Conservation (phyloP, 2,888 invertebrate species). For the Cantharis flavilabris region DNA sequence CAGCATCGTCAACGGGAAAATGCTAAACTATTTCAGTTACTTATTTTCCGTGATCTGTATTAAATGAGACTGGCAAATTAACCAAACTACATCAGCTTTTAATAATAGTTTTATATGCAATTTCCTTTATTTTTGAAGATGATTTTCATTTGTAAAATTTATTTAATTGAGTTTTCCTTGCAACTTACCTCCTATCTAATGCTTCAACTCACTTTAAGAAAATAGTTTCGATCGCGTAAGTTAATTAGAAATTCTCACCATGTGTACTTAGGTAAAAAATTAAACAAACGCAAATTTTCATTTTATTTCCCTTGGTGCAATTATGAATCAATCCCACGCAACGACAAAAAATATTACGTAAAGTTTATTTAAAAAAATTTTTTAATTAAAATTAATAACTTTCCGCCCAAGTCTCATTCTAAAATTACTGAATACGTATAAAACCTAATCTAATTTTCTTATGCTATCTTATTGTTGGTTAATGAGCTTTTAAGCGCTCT, state of each 20-base stretch:
- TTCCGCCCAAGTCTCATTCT: background rate
- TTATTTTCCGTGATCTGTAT: conserved; percentile 24
- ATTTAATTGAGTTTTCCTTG: background rate
- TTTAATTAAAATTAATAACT: background rate
- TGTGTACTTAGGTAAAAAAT: background rate
- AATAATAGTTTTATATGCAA: conserved; percentile 10
- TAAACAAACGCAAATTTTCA: background rate
- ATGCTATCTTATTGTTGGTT: conserved; percentile 11
- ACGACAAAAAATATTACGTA: background rate
- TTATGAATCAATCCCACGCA: background rate
- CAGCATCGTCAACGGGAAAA: conserved; percentile 38
- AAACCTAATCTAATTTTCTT: background rate
- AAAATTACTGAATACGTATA: background rate
- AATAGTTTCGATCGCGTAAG: background rate
- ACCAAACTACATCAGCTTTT: conserved; percentile 17
- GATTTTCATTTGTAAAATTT: background rate
- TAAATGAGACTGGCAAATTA: conserved; percentile 26
- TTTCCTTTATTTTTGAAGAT: conserved; percentile 3
- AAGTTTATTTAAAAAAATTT: background rate
- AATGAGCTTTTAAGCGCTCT: conserved; percentile 13
- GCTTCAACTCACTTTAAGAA: background rate
- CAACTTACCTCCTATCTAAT: background rate
- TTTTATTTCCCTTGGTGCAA: background rate
- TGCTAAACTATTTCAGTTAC: conserved; percentile 29
- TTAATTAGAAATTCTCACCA: background rate